Evolutionary conservation across 1,140 invertebrate genomes (phyloP), one percentile per base, ranked within the genome.

Genomic region (Lasioglossum albipes): DNA sequence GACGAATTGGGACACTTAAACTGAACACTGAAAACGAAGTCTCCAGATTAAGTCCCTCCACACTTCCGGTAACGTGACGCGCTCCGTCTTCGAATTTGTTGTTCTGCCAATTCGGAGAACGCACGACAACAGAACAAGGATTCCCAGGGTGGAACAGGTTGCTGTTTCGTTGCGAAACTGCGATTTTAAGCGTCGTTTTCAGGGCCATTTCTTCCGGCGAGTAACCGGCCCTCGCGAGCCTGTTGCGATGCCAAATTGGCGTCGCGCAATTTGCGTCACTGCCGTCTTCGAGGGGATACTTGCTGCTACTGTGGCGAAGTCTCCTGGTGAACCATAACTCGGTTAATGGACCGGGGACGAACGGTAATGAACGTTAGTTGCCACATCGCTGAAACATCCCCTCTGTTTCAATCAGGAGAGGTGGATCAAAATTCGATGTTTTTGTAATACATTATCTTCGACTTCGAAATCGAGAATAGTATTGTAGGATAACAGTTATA

Each of bases 311-410:
- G 49, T 49, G 49, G 54, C 49, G 49, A 74, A 65, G 49, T 79
- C 65, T 12, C 49, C 73, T n/a, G 20, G 57, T 59, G 7, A 59
- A n/a, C 59, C 57, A 41, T 68, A n/a, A 20, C 22, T 18, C 68
- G 3, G 62, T 74, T 79, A 79, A 79, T 79, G 77, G 77, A 49
- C 61, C 27, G 2, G 66, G 66, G 71, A 57, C 70, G 74, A 57
- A 57, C 70, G 41, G 66, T 79, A 66, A 78, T 20, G 57, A 72
- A 78, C 45, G 20, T 78, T 72, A 71, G 27, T 52, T 20, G 13
- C 20, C 9, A 13, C 18, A 52, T 22, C 36, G 20, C 68, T 70
- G 20, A 1, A n/a, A 20, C 45, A 18, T 5, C 5, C 54, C 13
- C 16, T 36, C 18, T 7, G 12, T 13, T 45, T 70, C 22, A 57